Evolutionary conservation across 1,140 invertebrate genomes (phyloP), one percentile per base, ranked within the genome.

Genomic region (Neodiprion virginianus): DNA sequence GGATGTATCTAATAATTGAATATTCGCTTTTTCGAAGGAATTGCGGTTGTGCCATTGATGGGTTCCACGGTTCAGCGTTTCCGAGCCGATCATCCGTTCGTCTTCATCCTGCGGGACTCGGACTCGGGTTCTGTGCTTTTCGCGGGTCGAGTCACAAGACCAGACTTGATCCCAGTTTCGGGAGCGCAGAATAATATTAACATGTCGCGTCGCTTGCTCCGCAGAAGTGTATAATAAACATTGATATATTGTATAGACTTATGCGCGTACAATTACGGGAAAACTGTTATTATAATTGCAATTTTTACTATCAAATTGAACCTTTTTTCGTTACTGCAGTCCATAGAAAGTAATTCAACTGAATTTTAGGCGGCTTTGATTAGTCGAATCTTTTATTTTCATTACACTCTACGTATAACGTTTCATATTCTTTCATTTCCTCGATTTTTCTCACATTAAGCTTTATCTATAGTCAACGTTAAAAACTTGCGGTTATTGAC

Each of bases 91-190:
- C 91, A 91, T 76, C 94, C 94, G 3, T 95, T 95, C 81, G 49
- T 94, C 0, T 95, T 95, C 83, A 90, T 92, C 74, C 92, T 96
- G 14, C 88, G 91, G 73, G 92, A 95, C 79, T 89, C 90, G 8
- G 71, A 86, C 67, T 90, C 88, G 2, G 90, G 89, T 1, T 85
- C 89, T 9, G 90, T 93, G 50, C 83, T 95, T 7, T 95, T 95
- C 85, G 90, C 91, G 79, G 94, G 94, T 49, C 90, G 91, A 76
- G 87, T 93, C 50, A 84, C 89, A 1, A 82, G 91, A 53, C 92
- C 92, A 1, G 67, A 80, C n/a, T 48, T 28, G 14, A 8, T 17
- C 50, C 50, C 50, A 8, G 11, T 5, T 61, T 17, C 11, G n/a
- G 53, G 11, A 61, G 53, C 3, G 11, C 8, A 12, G 8, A 61